Evolutionary conservation across 2,888 invertebrate genomes (phyloP), one percentile per base, ranked within the genome.

Genomic region (Drosophila basisetae): DNA sequence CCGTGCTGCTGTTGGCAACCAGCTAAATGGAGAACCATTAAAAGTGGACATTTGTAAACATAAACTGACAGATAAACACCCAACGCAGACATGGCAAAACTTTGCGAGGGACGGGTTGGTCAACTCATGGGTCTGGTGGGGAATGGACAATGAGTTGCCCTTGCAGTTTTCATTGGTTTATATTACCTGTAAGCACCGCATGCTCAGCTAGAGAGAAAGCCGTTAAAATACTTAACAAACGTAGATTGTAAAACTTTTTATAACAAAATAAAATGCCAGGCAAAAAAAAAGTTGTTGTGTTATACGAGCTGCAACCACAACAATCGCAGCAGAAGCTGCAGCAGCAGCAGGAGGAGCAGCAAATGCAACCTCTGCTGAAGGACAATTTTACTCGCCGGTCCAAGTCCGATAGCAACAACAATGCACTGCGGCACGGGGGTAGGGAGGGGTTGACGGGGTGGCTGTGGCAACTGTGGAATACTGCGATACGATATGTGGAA

Each of bases 181-280:
- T 73, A 86, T 85, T 82, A 82, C 84, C 75, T 62, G 71, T 31
- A 55, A 62, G 59, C 64, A 58, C 47, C 68, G 60, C 63, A 64
- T 70, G 62, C 50, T 47, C 49, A 49, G 75, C 68, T 53, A 84
- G 66, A 75, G 75, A 82, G 39, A 56, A 76, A 81, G 76, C 85
- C 90, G 88, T 89, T 83, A 91, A 91, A 91, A 91, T 90, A 91
- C 90, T 91, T 91, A 91, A 91, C 91, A 91, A 85, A 91, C 88
- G 83, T 82, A 91, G 91, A 88, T 91, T 91, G 88, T 82, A 83
- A 87, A 88, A 87, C 80, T 89, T 90, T 78, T 52, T 71, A 80
- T 76, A 87, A 80, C 82, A 87, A 83, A 83, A 90, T 83, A 83
- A 83, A 87, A 85, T 78, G 66, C 58, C 72, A 66, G 70, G 71